phyloP scores from a whole-genome alignment of 2,113 vertebrate genomes.

The Monarcha castaneiventris region DNA sequence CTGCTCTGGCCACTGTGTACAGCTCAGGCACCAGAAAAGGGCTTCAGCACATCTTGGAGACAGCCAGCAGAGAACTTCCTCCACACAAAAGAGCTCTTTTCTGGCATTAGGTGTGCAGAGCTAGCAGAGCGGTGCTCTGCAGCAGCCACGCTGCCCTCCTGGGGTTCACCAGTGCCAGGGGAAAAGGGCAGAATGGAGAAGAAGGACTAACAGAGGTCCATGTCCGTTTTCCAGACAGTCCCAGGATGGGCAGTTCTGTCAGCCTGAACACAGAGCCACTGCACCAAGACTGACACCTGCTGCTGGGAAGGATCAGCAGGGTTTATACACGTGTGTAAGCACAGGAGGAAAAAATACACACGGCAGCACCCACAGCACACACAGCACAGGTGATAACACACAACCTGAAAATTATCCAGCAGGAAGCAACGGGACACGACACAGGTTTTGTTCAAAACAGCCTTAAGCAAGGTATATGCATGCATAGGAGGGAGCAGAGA shows the following conservation, averaged over 20 bases:
- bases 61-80: background rate
- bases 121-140: background rate
- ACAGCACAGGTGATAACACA: background rate
- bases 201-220: accelerated
- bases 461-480: background rate
- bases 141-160: background rate
- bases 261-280: background rate
- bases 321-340: accelerated
- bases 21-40: background rate
- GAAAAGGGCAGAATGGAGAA: background rate
- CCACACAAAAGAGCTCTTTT: background rate
- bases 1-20: background rate
- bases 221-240: background rate
- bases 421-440: background rate
- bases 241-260: background rate
- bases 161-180: background rate
- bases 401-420: background rate
- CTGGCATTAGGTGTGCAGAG: background rate
- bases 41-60: background rate
- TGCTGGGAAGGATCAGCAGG: background rate
- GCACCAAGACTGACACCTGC: background rate
- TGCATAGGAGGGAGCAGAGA: background rate
- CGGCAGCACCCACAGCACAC: background rate
- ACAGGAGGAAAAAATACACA: background rate
- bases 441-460: background rate